Conservation (phyloP, 2,113 vertebrate species). For the Eublepharis macularius region DNA sequence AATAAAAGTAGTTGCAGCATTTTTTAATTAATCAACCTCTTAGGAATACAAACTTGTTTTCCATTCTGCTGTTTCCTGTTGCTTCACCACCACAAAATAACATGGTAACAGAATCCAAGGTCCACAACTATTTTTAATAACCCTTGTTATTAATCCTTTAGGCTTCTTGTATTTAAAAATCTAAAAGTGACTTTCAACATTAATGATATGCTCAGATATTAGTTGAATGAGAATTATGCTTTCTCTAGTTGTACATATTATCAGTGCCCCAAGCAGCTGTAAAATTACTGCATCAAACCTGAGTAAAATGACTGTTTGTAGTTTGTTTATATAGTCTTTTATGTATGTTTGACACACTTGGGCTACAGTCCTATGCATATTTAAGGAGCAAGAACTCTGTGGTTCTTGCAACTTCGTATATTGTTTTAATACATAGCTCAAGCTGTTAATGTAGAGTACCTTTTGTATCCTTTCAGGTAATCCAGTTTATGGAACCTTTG, state of each 20-base stretch:
- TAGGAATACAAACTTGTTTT: neutral
- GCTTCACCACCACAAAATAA: conserved; percentile 11
- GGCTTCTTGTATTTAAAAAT: conserved; percentile 14
- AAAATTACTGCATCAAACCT: neutral
- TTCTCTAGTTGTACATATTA: neutral
- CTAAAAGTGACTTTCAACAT: neutral
- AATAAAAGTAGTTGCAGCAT: neutral
- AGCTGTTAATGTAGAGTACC: neutral
- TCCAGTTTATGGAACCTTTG: too few species aligned
- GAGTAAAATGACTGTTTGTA: neutral
- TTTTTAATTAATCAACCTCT: conserved; percentile 16
- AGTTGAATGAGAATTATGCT: neutral
- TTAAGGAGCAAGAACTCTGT: neutral
- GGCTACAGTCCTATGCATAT: neutral
- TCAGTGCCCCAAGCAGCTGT: neutral
- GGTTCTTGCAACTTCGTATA: neutral
- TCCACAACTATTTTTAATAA: neutral
- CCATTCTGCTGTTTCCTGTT: neutral
- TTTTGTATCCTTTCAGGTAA: neutral
- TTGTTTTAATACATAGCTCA: neutral
- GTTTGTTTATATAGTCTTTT: neutral
- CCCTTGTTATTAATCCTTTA: conserved; percentile 8
- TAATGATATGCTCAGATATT: neutral
- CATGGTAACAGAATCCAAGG: conserved; percentile 5
- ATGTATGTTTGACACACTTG: neutral